These are phyloP conservation scores for Telenomus remus DNA, from an alignment of 1,140 invertebrate genomes.

Conservation along the genomic window DNA sequence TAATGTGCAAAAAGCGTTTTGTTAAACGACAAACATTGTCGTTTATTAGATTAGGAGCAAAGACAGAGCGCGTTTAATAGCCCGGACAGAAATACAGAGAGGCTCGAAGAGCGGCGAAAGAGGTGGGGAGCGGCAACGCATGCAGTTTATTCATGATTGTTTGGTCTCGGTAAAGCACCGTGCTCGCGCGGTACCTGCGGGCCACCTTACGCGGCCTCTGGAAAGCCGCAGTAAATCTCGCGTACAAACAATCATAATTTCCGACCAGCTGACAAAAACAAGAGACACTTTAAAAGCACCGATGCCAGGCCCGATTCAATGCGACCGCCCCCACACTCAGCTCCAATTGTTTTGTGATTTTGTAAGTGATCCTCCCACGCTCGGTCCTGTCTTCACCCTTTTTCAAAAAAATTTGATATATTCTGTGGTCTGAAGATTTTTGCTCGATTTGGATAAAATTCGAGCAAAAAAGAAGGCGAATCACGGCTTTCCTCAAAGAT, in stretches of 20 bases:
- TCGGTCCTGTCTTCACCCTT: slow-evolving; percentile 12
- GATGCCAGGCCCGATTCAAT: slow-evolving; percentile 70
- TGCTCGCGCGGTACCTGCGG: slow-evolving; percentile 41
- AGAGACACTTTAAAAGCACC: slow-evolving; percentile 70
- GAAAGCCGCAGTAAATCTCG: slow-evolving; percentile 69
- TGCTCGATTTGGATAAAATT: slow-evolving; percentile 7
- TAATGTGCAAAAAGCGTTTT: slow-evolving; percentile 30
- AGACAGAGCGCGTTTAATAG: slow-evolving; percentile 21
- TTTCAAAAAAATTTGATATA: slow-evolving; percentile 49
- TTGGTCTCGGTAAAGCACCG: slow-evolving; percentile 66
- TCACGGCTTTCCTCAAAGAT: slow-evolving; percentile 48
- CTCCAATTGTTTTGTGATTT: slow-evolving; percentile 73
- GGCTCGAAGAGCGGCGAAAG: slow-evolving; percentile 19
- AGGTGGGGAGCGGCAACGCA: not conserved
- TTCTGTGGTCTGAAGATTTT: not conserved
- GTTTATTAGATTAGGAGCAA: slow-evolving; percentile 59
- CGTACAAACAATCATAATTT: slow-evolving; percentile 75
- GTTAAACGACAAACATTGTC: slow-evolving; percentile 51
- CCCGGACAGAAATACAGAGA: slow-evolving; percentile 21
- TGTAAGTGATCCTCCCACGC: slow-evolving; percentile 48
- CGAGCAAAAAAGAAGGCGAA: slow-evolving; percentile 7
- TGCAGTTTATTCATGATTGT: slow-evolving; percentile 60
- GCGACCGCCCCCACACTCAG: slow-evolving; percentile 68
- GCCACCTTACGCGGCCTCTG: slow-evolving; percentile 49
- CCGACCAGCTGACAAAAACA: slow-evolving; percentile 72